These are phyloP conservation scores for Glyptemys insculpta DNA, from an alignment of 2,797 vertebrate species.

Conservation along the genomic window DNA sequence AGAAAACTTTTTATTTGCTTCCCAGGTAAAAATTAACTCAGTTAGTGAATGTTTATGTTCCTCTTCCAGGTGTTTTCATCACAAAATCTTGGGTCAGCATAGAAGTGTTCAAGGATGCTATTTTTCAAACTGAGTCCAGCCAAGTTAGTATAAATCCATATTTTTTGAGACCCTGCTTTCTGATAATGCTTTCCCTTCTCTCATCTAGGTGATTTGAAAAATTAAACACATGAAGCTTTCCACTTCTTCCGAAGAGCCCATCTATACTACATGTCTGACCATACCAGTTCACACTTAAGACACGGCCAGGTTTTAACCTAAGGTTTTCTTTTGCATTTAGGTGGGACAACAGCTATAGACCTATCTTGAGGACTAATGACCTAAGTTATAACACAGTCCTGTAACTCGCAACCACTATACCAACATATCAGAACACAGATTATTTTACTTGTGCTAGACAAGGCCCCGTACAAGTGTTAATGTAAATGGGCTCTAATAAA, in stretches of 20 bases:
- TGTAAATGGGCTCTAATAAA: background rate
- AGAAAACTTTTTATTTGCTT: background rate
- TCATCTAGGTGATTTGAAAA: background rate
- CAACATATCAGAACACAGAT: background rate
- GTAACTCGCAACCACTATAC: background rate
- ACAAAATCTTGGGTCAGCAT: background rate
- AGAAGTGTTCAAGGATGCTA: rapidly evolving
- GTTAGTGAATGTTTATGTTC: background rate
- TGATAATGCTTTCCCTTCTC: background rate
- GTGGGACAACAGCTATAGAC: background rate
- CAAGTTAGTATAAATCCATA: rapidly evolving
- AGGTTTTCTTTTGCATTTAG: background rate
- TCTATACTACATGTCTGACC: background rate
- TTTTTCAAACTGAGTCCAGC: background rate
- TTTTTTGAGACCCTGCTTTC: background rate
- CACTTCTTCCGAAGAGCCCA: background rate
- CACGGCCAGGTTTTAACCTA: background rate
- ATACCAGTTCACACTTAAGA: background rate
- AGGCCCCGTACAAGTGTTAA: background rate
- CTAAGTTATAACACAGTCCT: background rate
- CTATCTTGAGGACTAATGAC: background rate
- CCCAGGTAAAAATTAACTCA: background rate
- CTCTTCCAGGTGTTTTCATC: background rate
- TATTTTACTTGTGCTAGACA: background rate
- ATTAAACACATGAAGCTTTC: background rate